Conservation (phyloP, 2,113 vertebrate species). For the Spheniscus mendiculus region DNA sequence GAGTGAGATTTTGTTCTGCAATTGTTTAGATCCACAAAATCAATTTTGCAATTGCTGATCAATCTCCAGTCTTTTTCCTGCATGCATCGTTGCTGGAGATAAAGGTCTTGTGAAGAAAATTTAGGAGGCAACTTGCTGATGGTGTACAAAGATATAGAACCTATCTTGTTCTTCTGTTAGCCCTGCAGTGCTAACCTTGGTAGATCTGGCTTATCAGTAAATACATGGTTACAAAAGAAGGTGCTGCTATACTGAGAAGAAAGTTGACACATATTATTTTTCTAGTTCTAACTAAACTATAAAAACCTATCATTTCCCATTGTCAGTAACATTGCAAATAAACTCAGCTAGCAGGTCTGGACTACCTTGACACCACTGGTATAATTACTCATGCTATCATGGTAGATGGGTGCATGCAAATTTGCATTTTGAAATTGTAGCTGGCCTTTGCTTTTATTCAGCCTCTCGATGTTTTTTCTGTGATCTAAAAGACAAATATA, state of each 20-base stretch:
- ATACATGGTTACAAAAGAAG: not conserved
- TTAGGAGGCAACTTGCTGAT: not conserved
- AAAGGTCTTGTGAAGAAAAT: not conserved
- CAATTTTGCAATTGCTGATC: not conserved
- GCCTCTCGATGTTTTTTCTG: not conserved
- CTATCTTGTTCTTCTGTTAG: not conserved
- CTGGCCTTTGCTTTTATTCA: not conserved
- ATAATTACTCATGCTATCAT: fast-evolving
- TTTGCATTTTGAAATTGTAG: not conserved
- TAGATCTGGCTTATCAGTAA: not conserved
- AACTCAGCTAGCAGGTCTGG: not conserved
- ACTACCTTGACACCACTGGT: not conserved
- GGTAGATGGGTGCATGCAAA: not conserved
- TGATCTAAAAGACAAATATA: not conserved
- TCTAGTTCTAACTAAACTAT: not conserved
- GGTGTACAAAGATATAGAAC: not conserved
- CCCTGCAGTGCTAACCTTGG: not conserved
- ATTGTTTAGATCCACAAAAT: not conserved
- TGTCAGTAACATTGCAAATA: not conserved
- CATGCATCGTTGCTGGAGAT: not conserved
- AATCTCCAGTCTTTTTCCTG: not conserved
- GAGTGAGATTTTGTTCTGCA: not conserved
- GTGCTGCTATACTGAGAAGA: not conserved
- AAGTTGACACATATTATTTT: not conserved
- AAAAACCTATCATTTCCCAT: not conserved